phyloP scores from a whole-genome alignment of 2,797 vertebrate genomes.

The Rhincodon typus region DNA sequence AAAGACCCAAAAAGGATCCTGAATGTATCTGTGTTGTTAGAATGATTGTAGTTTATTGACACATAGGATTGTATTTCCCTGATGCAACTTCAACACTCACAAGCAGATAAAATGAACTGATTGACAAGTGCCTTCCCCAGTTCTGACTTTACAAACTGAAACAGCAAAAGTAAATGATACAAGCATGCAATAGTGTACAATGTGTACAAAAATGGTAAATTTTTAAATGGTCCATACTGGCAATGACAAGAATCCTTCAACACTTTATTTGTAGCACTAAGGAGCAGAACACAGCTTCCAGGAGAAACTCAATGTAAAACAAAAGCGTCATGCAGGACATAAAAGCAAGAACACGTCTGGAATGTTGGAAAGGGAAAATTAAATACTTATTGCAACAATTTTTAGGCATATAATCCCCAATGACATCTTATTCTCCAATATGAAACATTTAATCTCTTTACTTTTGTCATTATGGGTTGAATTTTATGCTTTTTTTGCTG shows the following conservation, averaged over 20 bases:
- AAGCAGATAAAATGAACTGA: not conserved
- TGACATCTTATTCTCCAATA: not conserved
- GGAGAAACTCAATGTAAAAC: not conserved
- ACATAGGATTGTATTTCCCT: no score
- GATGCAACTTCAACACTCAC: not conserved
- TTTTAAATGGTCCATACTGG: conserved; percentile 25
- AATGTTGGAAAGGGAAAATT: conserved; percentile 20
- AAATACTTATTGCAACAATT: not conserved
- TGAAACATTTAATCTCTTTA: not conserved
- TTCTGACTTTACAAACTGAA: conserved; percentile 28
- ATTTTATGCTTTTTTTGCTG: no score
- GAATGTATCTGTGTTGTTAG: not conserved
- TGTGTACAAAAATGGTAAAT: conserved; percentile 11
- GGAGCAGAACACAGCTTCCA: conserved; percentile 1
- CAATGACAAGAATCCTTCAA: conserved; percentile 36
- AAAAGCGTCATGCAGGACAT: not conserved
- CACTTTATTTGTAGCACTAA: conserved; percentile 28
- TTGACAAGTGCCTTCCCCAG: not conserved
- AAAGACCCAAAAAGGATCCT: not conserved
- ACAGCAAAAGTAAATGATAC: not conserved
- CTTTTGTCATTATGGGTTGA: not conserved
- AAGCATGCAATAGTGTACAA: not conserved
- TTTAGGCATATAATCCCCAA: not conserved
- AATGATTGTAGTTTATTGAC: not conserved
- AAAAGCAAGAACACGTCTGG: conserved; percentile 15